Conservation (phyloP, 2,797 vertebrate genomes). For the Mico argentatus region DNA sequence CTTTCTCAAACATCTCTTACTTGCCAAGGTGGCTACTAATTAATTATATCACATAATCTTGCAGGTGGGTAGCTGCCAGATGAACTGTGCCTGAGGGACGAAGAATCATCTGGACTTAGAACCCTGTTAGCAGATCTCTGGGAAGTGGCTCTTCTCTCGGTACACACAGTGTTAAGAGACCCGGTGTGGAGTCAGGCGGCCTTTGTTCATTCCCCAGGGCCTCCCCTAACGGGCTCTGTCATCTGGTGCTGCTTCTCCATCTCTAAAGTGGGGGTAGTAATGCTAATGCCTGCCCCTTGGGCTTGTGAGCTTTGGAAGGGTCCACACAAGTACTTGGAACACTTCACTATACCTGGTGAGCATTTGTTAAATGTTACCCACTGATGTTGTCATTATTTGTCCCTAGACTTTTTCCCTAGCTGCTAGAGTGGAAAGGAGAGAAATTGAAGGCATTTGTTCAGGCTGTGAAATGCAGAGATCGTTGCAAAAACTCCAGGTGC, state of each 20-base stretch:
- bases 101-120: neutral
- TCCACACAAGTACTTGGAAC: neutral
- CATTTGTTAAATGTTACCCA: neutral
- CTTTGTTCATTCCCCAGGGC: neutral
- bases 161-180: neutral
- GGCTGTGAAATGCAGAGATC: neutral
- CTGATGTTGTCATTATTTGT: neutral
- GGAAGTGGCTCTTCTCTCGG: neutral
- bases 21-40: neutral
- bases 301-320: neutral
- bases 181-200: neutral
- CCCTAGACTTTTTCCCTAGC: neutral
- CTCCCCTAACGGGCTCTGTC: neutral
- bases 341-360: neutral
- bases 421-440: neutral
- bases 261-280: neutral
- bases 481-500: neutral
- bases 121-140: neutral
- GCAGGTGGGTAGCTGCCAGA: neutral
- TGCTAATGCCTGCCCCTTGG: neutral
- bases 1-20: neutral
- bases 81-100: neutral
- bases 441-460: neutral
- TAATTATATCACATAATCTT: neutral
- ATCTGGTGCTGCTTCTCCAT: neutral